Evolutionary conservation across 2,113 vertebrate genomes (phyloP).

Genomic region (Triplophysa dalaica): DNA sequence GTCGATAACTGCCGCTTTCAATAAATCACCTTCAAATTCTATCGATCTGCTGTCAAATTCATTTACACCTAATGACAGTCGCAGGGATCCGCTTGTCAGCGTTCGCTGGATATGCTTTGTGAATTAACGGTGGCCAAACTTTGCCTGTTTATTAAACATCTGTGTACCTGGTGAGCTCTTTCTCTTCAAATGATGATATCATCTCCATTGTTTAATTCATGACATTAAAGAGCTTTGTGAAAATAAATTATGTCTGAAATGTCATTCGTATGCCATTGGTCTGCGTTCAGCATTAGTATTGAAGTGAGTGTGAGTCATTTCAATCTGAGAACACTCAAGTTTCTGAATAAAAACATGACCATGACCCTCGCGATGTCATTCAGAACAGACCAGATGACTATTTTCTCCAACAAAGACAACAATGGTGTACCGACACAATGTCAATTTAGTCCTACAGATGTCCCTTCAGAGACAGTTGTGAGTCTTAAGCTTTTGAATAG

Average conservation of each 20-base stretch:
- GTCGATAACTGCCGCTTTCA: constrained; percentile 16
- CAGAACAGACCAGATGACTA: not conserved
- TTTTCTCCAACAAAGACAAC: not conserved
- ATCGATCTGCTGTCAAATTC: constrained; percentile 25
- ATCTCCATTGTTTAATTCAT: constrained; percentile 7
- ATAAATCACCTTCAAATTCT: constrained; percentile 2
- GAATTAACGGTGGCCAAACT: not conserved
- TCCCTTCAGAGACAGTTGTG: no score
- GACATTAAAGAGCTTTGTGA: not conserved
- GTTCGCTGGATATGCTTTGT: not conserved
- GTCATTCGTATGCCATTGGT: constrained; percentile 8
- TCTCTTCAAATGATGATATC: not conserved
- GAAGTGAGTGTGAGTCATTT: not conserved
- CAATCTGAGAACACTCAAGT: not conserved
- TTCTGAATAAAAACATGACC: constrained; percentile 13
- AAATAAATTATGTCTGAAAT: not conserved
- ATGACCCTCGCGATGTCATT: not conserved
- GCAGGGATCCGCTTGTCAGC: not conserved
- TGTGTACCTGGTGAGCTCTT: not conserved
- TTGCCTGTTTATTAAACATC: not conserved
- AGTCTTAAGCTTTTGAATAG: no score
- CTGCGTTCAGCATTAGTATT: not conserved
- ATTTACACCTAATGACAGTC: not conserved
- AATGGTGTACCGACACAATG: not conserved
- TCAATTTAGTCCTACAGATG: not conserved